These are phyloP conservation scores for Alitta virens DNA, from an alignment of 2,888 invertebrate species.

Conservation along the genomic window DNA sequence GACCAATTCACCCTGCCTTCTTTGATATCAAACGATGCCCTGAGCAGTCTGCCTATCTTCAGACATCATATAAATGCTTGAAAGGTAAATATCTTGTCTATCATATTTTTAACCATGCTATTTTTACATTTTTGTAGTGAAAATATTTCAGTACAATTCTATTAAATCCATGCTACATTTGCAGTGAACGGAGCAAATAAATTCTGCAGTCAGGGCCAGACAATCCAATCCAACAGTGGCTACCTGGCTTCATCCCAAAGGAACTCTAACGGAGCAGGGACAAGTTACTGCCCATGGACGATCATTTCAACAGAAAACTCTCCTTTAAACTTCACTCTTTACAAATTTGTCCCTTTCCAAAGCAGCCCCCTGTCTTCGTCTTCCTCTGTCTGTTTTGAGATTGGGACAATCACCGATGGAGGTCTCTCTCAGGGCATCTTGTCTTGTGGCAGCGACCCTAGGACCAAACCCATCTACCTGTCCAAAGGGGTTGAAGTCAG, in stretches of 20 bases:
- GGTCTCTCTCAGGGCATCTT: conserved; percentile 2
- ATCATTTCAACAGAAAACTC: neutral
- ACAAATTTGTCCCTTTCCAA: conserved; percentile 2
- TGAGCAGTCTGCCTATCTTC: too few species aligned
- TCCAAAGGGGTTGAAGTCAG: conserved; percentile 8
- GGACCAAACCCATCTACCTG: conserved; percentile 8
- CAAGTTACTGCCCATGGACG: conserved; percentile 1
- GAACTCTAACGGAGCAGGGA: neutral
- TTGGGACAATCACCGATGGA: conserved; percentile 8
- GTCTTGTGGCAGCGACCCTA: conserved; percentile 3
- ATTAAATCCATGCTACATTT: too few species aligned
- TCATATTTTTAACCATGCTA: too few species aligned
- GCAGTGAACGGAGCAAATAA: too few species aligned
- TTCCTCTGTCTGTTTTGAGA: conserved; percentile 9
- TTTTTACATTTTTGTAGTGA: too few species aligned
- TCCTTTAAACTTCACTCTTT: conserved; percentile 7
- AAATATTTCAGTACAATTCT: too few species aligned
- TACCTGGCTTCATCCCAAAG: conserved; percentile 1
- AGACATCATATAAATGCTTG: too few species aligned
- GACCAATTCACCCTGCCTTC: too few species aligned
- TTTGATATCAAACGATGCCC: too few species aligned
- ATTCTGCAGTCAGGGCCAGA: too few species aligned
- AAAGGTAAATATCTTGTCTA: too few species aligned
- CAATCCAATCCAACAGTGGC: neutral
- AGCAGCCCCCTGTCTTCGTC: conserved; percentile 1